These are phyloP conservation scores for Protosalanx chinensis DNA, from an alignment of 2,797 vertebrate species.

Conservation along the genomic window DNA sequence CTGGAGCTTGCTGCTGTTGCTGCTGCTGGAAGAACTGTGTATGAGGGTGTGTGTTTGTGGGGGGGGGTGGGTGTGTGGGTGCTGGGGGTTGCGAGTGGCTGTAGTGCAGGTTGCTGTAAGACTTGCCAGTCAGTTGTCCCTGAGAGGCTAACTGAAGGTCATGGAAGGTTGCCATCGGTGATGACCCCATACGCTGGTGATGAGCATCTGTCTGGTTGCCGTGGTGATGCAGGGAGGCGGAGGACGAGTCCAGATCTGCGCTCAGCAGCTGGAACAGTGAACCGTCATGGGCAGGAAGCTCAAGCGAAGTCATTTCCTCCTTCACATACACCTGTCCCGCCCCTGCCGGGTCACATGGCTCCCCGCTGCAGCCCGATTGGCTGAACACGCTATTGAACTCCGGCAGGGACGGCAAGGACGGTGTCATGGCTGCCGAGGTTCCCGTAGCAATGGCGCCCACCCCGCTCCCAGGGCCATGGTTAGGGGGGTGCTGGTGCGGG, in stretches of 20 bases:
- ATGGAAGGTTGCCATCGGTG: conserved; percentile 83
- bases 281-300: conserved; percentile 81
- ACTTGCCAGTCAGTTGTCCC: conserved; percentile 81
- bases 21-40: conserved; percentile 76
- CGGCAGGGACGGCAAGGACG: conserved; percentile 73
- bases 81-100: conserved; percentile 77
- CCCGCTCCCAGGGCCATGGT: conserved; percentile 43
- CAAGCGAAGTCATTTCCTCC: conserved; percentile 91
- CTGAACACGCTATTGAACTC: conserved; percentile 98
- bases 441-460: conserved; percentile 46
- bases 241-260: conserved; percentile 80
- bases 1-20: conserved; percentile 62
- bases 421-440: conserved; percentile 60
- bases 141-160: conserved; percentile 74
- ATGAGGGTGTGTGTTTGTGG: conserved; percentile 60
- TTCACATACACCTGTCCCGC: conserved; percentile 85
- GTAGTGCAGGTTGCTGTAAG: conserved; percentile 78
- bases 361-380: conserved; percentile 58
- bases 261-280: conserved; percentile 94
- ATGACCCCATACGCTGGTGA: conserved; percentile 72
- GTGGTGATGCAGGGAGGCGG: conserved; percentile 65
- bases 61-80: conserved; percentile 66
- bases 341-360: conserved; percentile 17
- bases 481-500: conserved; percentile 80
- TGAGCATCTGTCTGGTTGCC: conserved; percentile 68